A percentile compares a stretch with the other conserved stretches of the same genome.
Conservation (phyloP, 1,140 invertebrate genomes). For the Pantala flavescens region DNA sequence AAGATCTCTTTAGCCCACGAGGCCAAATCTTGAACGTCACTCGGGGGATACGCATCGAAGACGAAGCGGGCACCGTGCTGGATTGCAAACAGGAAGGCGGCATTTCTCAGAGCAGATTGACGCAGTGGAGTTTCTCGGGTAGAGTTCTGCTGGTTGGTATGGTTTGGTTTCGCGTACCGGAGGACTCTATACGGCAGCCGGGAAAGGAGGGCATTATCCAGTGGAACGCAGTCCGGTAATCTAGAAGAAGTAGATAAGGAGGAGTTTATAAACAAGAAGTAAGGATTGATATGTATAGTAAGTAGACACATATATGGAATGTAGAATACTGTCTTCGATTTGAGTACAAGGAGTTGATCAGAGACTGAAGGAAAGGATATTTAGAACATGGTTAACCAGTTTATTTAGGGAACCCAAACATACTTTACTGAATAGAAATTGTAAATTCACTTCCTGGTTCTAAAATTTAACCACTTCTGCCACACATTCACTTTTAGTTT, state of each 20-base stretch:
- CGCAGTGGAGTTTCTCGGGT: not conserved
- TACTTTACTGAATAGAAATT: too few relatives aligned
- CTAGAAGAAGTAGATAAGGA: not conserved
- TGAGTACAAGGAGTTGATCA: too few relatives aligned
- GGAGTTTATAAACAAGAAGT: too few relatives aligned
- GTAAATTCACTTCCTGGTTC: too few relatives aligned
- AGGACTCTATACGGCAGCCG: not conserved
- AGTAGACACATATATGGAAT: too few relatives aligned
- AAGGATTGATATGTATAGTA: too few relatives aligned
- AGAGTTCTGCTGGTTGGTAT: not conserved
- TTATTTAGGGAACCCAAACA: too few relatives aligned
- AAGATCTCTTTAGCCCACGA: not conserved
- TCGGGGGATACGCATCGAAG: conserved; percentile 19
- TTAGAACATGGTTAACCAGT: too few relatives aligned
- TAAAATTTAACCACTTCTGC: too few relatives aligned
- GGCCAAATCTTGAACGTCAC: not conserved
- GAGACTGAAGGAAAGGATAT: too few relatives aligned
- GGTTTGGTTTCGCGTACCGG: not conserved
- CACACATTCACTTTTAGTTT: too few relatives aligned
- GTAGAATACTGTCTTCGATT: too few relatives aligned
- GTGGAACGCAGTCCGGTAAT: not conserved
- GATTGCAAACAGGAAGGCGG: conserved; percentile 23
- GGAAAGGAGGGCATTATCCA: not conserved
- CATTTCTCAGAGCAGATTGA: conserved; percentile 15
- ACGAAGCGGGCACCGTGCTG: conserved; percentile 25